Evolutionary conservation across 1,140 invertebrate genomes (phyloP).

Genomic region (Brachionus koreanus): DNA sequence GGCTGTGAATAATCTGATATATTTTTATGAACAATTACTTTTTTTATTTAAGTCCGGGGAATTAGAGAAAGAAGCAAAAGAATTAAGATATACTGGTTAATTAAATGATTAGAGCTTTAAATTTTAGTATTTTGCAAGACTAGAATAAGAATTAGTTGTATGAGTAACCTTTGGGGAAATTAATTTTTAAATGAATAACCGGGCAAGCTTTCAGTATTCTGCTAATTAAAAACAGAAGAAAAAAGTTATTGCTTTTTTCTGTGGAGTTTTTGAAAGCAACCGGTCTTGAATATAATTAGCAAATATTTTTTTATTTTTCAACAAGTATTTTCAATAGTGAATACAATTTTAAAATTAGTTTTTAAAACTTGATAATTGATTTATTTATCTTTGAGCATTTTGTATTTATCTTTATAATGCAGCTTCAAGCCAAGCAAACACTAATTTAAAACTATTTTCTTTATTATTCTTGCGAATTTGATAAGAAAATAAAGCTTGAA

Average conservation of each 20-base stretch:
- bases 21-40: too few relatives aligned
- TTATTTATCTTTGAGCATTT: slow-evolving; percentile 21
- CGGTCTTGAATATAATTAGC: neutral
- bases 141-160: neutral
- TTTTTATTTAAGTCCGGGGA: too few relatives aligned
- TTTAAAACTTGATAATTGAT: neutral
- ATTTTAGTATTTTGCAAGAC: neutral
- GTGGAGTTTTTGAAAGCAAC: neutral
- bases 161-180: neutral
- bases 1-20: too few relatives aligned
- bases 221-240: neutral
- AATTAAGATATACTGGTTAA: neutral
- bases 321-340: neutral
- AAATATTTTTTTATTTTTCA: neutral
- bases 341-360: neutral
- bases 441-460: neutral
- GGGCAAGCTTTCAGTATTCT: neutral
- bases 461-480: neutral
- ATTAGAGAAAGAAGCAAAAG: neutral
- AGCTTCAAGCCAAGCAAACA: slow-evolving; percentile 29
- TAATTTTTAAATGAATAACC: neutral
- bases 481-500: neutral
- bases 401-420: neutral
- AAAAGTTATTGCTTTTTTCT: neutral
- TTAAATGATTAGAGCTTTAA: neutral